phyloP scores from a whole-genome alignment of 2,797 vertebrate species.

The Sus cebifrons region DNA sequence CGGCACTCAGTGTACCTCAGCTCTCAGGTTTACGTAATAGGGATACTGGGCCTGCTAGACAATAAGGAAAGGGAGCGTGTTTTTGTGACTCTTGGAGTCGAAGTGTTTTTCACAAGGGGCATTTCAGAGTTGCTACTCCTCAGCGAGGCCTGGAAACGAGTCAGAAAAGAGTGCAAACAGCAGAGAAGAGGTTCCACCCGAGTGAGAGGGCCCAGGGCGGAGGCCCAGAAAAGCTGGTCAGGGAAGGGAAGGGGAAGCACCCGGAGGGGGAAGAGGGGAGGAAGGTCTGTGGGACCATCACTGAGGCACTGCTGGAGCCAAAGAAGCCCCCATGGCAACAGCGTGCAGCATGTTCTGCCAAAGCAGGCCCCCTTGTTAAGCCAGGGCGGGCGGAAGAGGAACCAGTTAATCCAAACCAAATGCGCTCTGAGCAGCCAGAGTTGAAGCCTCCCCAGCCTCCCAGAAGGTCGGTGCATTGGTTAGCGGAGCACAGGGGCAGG shows the following conservation, averaged over 20 bases:
- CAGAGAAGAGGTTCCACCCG: background rate
- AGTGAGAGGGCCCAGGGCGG: background rate
- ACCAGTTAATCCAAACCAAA: background rate
- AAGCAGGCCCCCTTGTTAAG: background rate
- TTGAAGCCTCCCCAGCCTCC: background rate
- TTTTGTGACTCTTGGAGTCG: background rate
- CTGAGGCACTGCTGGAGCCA: background rate
- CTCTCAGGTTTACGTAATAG: background rate
- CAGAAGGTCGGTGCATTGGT: accelerated
- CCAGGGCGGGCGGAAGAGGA: background rate
- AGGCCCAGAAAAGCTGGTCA: background rate
- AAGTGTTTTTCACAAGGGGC: conserved; percentile 7
- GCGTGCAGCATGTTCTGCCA: background rate
- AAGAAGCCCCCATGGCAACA: background rate
- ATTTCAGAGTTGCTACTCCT: background rate
- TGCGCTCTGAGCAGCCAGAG: background rate
- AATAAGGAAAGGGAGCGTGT: background rate
- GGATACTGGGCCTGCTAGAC: background rate
- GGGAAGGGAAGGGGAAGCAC: background rate
- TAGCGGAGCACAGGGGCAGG: background rate
- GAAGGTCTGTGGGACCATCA: background rate
- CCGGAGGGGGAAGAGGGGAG: too few relatives aligned
- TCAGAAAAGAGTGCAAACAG: background rate
- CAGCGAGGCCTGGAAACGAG: background rate
- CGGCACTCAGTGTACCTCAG: background rate